Evolutionary conservation across 2,113 vertebrate genomes (phyloP), one percentile per base, ranked within the genome.

Genomic region (Panthera uncia): DNA sequence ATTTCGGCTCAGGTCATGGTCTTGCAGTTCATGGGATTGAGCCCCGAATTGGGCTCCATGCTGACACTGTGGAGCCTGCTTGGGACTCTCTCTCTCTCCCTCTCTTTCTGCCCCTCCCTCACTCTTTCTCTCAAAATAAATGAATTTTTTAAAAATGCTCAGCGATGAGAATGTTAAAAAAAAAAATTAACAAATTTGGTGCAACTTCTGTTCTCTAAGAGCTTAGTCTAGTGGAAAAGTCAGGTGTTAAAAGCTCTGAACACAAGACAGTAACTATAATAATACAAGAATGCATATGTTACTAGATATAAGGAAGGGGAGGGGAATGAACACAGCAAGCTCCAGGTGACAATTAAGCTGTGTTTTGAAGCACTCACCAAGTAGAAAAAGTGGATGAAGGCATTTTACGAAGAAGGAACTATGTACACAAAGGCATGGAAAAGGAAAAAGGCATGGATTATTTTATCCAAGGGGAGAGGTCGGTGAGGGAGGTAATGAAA

Each of bases 341-440:
- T 84, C 91, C 38, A 52, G 29, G 45, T 33, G 66, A 97, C 48
- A 65, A n/a, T 50, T 25, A 92, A 78, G 50, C 76, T 55, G 14
- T 31, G 31, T 90, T 90, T 52, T 94, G 52, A 92, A 93, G 41
- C 19, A 79, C 33, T 94, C 23, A 73, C 52, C 31, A 93, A 84
- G 65, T 5, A 73, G 23, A 57, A 71, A 86, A 97, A 76, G 41
- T 82, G 16, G 63, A 61, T 92, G 41, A 87, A 61, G 50, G 76
- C 14, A 41, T 76, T 96, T 95, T 52, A 29, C 50, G 36, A 97
- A 78, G 66, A 92, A 90, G 45, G 5, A 92, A 92, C 16, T 91
- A 80, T 14, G 23, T 79, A 74, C 36, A 29, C 29, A 93, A 97
- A 91, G 89, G 73, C 7, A 66, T 23, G 9, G 45, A 93, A 91